Conservation (phyloP, 2,113 vertebrate species). For the Anoplopoma fimbria region DNA sequence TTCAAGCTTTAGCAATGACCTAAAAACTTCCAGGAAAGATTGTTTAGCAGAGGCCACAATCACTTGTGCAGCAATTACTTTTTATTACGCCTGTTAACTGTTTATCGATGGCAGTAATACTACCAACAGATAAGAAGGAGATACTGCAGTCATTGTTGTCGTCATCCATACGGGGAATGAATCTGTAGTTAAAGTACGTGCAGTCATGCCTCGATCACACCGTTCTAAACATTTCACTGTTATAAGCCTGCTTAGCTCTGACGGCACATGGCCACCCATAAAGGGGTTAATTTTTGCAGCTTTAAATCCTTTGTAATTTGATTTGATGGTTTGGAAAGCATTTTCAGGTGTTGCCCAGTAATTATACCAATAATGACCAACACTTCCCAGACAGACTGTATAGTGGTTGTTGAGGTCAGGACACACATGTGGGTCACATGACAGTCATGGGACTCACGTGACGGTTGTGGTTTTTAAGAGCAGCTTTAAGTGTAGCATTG, state of each 20-base stretch:
- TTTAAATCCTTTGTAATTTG: constrained; percentile 2
- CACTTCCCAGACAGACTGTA: neutral
- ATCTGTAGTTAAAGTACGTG: neutral
- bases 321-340: neutral
- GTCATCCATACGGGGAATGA: neutral
- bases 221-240: neutral
- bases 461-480: constrained; percentile 7
- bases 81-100: neutral
- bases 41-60: neutral
- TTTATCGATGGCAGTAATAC: neutral
- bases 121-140: neutral
- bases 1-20: constrained; percentile 5
- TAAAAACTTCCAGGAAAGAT: constrained; percentile 14
- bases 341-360: neutral
- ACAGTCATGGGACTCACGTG: constrained; percentile 53
- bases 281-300: too few relatives aligned
- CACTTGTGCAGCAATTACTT: neutral
- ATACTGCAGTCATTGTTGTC: neutral
- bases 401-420: constrained; percentile 8
- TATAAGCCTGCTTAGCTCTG: constrained; percentile 14
- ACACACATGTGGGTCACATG: constrained; percentile 61
- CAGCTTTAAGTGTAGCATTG: constrained; percentile 32
- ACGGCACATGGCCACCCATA: neutral
- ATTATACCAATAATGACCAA: constrained; percentile 14
- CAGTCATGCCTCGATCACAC: too few relatives aligned